Evolutionary conservation across 2,113 vertebrate species (phyloP).

Genomic region (Macaca nemestrina): DNA sequence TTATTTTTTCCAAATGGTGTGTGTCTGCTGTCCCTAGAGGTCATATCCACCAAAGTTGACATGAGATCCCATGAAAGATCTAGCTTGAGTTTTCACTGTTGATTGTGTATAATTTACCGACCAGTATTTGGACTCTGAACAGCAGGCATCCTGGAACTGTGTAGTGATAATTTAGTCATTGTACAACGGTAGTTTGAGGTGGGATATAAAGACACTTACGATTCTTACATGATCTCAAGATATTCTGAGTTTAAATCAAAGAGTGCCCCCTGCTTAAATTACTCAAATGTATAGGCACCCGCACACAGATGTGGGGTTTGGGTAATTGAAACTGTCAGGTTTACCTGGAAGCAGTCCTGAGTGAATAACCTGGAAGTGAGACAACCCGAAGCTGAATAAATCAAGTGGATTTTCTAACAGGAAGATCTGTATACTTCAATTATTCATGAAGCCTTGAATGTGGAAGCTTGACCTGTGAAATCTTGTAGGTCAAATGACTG

Average conservation of each 20-base stretch:
- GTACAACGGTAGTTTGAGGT: background rate
- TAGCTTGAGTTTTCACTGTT: background rate
- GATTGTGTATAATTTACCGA: background rate
- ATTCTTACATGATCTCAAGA: slow-evolving; percentile 27
- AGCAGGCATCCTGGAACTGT: background rate
- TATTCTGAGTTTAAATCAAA: background rate
- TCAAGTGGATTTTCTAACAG: slow-evolving; percentile 43
- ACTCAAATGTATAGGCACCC: slow-evolving; percentile 25
- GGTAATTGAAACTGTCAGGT: slow-evolving; percentile 65
- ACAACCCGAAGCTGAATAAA: slow-evolving; percentile 61
- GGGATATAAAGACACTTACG: background rate
- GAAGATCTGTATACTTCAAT: slow-evolving; percentile 56
- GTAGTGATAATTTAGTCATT: background rate
- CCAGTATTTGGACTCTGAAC: background rate
- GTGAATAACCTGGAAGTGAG: slow-evolving; percentile 59
- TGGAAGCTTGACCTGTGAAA: slow-evolving; percentile 58
- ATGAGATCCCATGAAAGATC: background rate
- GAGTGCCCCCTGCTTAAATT: slow-evolving; percentile 20
- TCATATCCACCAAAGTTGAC: background rate
- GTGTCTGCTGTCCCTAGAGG: background rate
- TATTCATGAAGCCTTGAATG: slow-evolving; percentile 52
- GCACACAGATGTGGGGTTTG: background rate
- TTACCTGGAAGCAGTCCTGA: slow-evolving; percentile 58
- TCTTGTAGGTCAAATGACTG: slow-evolving; percentile 41
- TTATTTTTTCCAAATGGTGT: background rate